phyloP scores from a whole-genome alignment of 2,113 vertebrate genomes.

The Smithornis capensis region DNA sequence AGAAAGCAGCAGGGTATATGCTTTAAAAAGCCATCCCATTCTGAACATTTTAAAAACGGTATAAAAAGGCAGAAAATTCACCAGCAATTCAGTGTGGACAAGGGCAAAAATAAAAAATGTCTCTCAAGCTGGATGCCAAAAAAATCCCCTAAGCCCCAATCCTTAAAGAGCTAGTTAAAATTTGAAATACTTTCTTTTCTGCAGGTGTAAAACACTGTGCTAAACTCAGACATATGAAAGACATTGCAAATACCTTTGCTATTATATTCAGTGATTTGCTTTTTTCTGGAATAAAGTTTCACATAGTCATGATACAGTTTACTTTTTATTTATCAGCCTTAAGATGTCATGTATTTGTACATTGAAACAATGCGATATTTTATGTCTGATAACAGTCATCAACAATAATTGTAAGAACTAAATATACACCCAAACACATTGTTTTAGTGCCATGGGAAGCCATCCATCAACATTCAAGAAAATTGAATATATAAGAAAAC shows the following conservation, averaged over 20 bases:
- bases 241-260: not conserved
- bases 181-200: not conserved
- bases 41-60: not conserved
- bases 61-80: not conserved
- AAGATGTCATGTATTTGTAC: not conserved
- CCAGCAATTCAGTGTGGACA: not conserved
- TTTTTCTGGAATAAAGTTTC: not conserved
- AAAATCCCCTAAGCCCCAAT: not conserved
- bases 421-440: not conserved
- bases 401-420: not conserved
- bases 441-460: not conserved
- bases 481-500: no score
- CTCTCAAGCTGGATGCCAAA: not conserved
- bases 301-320: not conserved
- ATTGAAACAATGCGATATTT: not conserved
- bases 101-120: not conserved
- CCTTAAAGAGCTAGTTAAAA: not conserved
- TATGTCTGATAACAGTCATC: not conserved
- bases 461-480: not conserved
- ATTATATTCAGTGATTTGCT: not conserved
- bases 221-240: not conserved
- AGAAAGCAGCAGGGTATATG: not conserved
- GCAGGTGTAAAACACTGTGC: not conserved
- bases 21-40: not conserved
- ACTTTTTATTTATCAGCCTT: not conserved